Percentiles rank a stretch among this genome's conserved stretches.
phyloP scores from a whole-genome alignment of 1,140 invertebrate species.

The Calephelis virginiensis region DNA sequence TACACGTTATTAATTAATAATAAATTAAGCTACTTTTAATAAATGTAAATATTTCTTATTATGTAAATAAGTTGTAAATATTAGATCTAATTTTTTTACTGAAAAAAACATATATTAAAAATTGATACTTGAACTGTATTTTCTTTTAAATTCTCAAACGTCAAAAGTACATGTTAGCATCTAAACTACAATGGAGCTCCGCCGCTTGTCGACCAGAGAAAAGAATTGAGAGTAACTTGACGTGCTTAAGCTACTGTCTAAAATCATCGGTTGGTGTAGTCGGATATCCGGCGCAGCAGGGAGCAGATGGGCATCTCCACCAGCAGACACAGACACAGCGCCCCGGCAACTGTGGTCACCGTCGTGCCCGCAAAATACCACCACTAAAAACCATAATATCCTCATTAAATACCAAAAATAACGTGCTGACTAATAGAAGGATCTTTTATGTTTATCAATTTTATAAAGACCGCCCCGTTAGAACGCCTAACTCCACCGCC shows the following conservation, averaged over 20 bases:
- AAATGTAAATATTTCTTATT: conserved; percentile 6
- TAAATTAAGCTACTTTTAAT: neutral
- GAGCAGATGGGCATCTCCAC: conserved; percentile 66
- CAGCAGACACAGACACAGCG: conserved; percentile 49
- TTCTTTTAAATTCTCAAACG: neutral
- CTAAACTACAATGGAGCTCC: no score
- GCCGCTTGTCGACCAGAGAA: no score
- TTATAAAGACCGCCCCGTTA: no score
- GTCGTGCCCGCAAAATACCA: conserved; percentile 52
- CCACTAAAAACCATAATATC: conserved; percentile 39
- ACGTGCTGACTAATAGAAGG: no score
- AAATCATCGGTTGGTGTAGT: conserved; percentile 45
- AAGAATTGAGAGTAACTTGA: neutral
- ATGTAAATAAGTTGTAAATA: conserved; percentile 7
- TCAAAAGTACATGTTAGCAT: no score
- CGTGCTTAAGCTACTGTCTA: neutral
- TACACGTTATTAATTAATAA: neutral
- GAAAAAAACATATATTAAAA: conserved; percentile 7
- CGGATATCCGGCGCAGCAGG: conserved; percentile 53
- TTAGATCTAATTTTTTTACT: neutral
- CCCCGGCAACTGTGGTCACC: conserved; percentile 35
- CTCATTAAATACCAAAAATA: neutral
- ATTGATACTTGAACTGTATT: neutral
- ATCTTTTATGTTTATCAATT: no score
- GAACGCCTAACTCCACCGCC: no score